Evolutionary conservation across 2,797 vertebrate species (phyloP), one percentile per base, ranked within the genome.

Genomic region (Euthynnus affinis): DNA sequence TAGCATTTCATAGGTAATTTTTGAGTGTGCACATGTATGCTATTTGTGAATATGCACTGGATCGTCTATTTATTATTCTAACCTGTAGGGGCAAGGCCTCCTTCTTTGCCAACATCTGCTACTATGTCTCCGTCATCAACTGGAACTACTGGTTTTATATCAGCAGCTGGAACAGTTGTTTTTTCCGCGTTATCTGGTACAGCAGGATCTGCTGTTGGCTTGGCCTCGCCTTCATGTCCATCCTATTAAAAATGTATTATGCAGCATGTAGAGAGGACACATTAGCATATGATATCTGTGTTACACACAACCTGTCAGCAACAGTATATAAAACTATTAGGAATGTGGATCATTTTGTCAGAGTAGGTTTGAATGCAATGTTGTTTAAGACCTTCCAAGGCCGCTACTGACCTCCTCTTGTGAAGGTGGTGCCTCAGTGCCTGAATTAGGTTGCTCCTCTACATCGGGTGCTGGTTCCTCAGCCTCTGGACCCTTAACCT

Each of bases 341-440:
- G 0, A 44, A 48, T 25, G n/a, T 55, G 14, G 5, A 2, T 2
- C 32, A 71, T 32, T 32, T 32, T 61, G 27, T 56, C 13, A 14
- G n/a, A 37, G 14, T 6, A 65, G 44, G 1, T 57, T 42, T 37
- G 2, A 60, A 52, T 34, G 18, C 13, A 5, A 23, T 10, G 13
- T n/a, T 76, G n/a, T 29, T 23, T 17, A 17, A 58, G 13, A 52
- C 13, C 56, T 69, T n/a, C 0, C 20, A 15, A 14, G 71, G 22
- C 5, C 57, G 44, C 22, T 59, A 78, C 89, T 65, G 68, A 92
- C 90, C 83, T 69, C 71, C 1, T 71, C 51, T 29, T 55, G 32
- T 23, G 23, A 10, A 34, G 63, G 10, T 46, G 71, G 4, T 18
- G 25, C 20, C 13, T 14, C 32, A 6, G 2, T 1, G 22, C 2